phyloP scores from a whole-genome alignment of 2,797 vertebrate genomes.

The Macrochelys suwanniensis region DNA sequence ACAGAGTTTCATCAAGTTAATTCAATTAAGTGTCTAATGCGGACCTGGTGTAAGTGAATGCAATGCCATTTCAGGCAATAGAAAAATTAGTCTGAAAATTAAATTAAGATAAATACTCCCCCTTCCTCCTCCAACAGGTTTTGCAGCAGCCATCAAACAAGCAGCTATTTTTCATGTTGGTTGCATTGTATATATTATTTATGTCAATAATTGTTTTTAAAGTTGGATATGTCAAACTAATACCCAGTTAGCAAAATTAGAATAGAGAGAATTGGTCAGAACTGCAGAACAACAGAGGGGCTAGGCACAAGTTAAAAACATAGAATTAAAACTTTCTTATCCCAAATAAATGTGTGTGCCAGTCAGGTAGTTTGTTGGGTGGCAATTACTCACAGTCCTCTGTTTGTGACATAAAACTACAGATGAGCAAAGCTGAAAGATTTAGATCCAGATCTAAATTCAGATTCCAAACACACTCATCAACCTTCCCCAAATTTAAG shows the following conservation, averaged over 20 bases:
- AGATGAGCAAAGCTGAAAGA: not conserved
- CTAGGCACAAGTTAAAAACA: not conserved
- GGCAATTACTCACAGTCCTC: not conserved
- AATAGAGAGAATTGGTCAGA: not conserved
- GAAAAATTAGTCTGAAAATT: not conserved
- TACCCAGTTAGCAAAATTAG: not conserved
- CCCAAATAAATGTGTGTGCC: not conserved
- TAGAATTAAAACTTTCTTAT: not conserved
- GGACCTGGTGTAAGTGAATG: not conserved
- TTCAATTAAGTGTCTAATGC: not conserved
- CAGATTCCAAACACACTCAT: not conserved
- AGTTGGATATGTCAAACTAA: not conserved
- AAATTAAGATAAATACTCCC: not conserved
- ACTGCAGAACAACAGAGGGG: not conserved
- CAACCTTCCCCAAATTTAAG: fast-evolving
- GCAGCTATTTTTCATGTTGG: not conserved
- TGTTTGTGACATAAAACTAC: not conserved
- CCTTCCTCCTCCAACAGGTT: not conserved
- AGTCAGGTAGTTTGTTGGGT: not conserved
- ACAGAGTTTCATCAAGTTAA: not conserved
- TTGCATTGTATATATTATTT: not conserved
- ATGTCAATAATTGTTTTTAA: not conserved
- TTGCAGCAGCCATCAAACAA: not conserved
- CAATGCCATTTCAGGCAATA: not conserved
- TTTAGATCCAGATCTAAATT: not conserved